Evolutionary conservation across 2,113 vertebrate genomes (phyloP).

Genomic region (Motacilla alba): DNA sequence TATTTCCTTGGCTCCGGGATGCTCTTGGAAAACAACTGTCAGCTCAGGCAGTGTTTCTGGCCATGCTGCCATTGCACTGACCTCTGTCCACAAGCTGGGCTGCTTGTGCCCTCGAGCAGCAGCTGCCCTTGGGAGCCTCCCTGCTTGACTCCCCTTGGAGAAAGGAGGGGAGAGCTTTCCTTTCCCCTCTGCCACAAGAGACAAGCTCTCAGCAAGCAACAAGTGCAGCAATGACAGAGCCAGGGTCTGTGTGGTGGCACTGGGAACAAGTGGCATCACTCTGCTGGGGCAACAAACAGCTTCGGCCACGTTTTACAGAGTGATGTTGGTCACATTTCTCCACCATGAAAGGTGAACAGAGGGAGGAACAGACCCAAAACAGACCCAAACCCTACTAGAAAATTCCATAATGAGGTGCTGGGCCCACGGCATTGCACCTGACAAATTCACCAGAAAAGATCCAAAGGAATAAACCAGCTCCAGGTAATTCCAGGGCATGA

Average conservation of each 20-base stretch:
- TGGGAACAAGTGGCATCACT: not conserved
- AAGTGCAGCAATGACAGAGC: not conserved
- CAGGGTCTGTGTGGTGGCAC: rapidly evolving
- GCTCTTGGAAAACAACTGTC: not conserved
- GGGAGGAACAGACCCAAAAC: not conserved
- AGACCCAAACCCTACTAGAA: not conserved
- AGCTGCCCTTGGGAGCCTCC: not conserved
- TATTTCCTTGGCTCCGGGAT: not conserved
- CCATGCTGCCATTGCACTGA: not conserved
- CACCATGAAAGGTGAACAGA: not conserved
- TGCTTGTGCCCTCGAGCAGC: not conserved
- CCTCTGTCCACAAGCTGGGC: not conserved
- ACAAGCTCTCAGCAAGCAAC: not conserved
- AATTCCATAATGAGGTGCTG: not conserved
- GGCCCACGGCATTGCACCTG: not conserved
- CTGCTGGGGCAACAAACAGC: not conserved
- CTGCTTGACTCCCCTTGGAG: not conserved
- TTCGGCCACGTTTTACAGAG: not conserved
- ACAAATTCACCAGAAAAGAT: not conserved
- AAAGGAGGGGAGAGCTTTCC: not conserved
- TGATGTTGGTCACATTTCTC: not conserved
- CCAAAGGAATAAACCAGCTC: not conserved
- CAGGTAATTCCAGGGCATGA: not conserved
- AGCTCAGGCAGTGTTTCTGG: not conserved
- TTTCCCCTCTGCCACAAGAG: not conserved